Evolutionary conservation across 1,140 invertebrate species (phyloP).

Genomic region (Antheraea pernyi): DNA sequence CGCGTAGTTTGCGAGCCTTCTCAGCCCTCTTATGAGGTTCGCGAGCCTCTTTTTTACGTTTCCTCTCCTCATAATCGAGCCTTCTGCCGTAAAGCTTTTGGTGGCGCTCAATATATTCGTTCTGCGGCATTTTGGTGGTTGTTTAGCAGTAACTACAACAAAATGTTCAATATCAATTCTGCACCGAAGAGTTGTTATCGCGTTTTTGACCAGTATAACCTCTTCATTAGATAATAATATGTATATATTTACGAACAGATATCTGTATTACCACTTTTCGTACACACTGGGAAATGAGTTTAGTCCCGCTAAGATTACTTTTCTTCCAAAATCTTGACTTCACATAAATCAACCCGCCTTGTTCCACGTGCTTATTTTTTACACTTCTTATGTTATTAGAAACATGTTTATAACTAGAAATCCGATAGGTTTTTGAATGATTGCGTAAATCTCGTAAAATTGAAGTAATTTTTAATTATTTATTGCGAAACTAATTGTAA

Average conservation of each 20-base stretch:
- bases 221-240: conserved; percentile 16
- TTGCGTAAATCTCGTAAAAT: not conserved
- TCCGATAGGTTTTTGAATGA: not conserved
- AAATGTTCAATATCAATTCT: conserved; percentile 56
- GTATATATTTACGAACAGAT: not conserved
- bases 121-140: conserved; percentile 95
- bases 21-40: conserved; percentile 93
- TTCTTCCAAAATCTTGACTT: not conserved
- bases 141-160: conserved; percentile 76
- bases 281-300: not conserved
- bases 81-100: conserved; percentile 97
- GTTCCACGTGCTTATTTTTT: not conserved
- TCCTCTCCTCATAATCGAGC: conserved; percentile 98
- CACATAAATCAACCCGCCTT: not conserved
- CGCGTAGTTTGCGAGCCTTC: conserved; percentile 94
- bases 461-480: not conserved
- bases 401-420: not conserved
- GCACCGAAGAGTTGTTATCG: not conserved
- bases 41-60: conserved; percentile 96
- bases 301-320: not conserved
- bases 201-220: conserved; percentile 22
- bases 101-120: conserved; percentile 99
- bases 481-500: conserved; percentile 29
- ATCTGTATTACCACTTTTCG: not conserved
- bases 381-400: not conserved